Evolutionary conservation across 2,888 invertebrate species (phyloP).

Genomic region (Dryomyza anilis): DNA sequence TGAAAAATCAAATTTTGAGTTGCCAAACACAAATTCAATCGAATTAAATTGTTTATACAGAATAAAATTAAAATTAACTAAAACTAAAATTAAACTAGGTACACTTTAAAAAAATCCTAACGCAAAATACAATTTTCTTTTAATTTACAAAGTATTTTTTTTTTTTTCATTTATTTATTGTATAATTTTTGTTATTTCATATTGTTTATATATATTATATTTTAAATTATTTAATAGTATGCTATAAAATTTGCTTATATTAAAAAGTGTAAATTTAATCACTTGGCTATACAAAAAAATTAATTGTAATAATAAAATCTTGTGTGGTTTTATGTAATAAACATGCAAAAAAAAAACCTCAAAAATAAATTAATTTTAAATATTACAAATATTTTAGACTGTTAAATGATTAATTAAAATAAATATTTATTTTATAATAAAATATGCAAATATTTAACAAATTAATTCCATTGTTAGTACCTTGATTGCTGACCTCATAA

Average conservation of each 20-base stretch:
- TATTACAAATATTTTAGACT: not conserved
- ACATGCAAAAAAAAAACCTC: slow-evolving; percentile 1
- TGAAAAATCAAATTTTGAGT: too few relatives aligned
- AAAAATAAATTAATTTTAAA: not conserved
- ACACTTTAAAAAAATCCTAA: not conserved
- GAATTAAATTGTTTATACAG: too few relatives aligned
- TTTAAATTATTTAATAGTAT: too few relatives aligned
- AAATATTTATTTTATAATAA: not conserved
- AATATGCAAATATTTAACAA: not conserved
- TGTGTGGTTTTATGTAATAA: not conserved
- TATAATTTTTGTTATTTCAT: not conserved
- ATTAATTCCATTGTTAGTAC: not conserved
- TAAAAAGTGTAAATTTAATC: slow-evolving; percentile 20
- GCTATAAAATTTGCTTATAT: slow-evolving; percentile 21
- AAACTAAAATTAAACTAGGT: too few relatives aligned
- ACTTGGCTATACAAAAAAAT: slow-evolving; percentile 19
- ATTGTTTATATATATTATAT: not conserved
- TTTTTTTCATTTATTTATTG: slow-evolving; percentile 11
- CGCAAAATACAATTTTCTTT: not conserved
- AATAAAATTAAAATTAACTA: too few relatives aligned
- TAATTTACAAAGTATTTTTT: not conserved
- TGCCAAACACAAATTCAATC: too few relatives aligned
- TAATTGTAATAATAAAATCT: not conserved
- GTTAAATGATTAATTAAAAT: not conserved
- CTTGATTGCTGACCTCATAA: slow-evolving; percentile 1